These are phyloP conservation scores for Chymomyza caudatula DNA, from an alignment of 2,888 invertebrate genomes.

Conservation along the genomic window DNA sequence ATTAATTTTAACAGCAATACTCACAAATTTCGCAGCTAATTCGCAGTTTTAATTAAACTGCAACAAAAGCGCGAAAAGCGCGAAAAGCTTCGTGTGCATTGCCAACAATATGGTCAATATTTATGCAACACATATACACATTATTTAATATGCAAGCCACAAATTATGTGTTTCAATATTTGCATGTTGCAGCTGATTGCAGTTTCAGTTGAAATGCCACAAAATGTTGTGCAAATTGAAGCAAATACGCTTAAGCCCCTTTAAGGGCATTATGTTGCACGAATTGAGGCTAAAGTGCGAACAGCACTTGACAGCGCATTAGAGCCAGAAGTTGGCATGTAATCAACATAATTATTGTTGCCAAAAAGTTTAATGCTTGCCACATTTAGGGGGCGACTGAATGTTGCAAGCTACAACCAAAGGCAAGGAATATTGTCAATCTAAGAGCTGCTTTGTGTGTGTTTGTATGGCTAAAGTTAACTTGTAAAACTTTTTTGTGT, in stretches of 20 bases:
- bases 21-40: neutral
- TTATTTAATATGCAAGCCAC: neutral
- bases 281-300: neutral
- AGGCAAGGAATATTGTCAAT: neutral
- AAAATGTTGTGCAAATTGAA: neutral
- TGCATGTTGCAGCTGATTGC: neutral
- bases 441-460: neutral
- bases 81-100: neutral
- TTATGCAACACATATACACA: neutral
- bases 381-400: neutral
- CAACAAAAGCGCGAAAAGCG: neutral
- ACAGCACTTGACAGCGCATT: neutral
- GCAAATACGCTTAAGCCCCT: neutral
- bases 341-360: constrained; percentile 46
- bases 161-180: neutral
- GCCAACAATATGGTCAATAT: neutral
- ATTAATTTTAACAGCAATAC: constrained; percentile 9
- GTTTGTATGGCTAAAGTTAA: constrained; percentile 26
- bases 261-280: neutral
- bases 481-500: constrained; percentile 23
- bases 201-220: too few species aligned
- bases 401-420: neutral
- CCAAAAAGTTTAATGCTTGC: constrained; percentile 30
- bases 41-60: constrained; percentile 22
- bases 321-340: constrained; percentile 18